Base-by-base conservation (phyloP, 2,113 vertebrate genomes). In the Tragulus kanchil region DNA sequence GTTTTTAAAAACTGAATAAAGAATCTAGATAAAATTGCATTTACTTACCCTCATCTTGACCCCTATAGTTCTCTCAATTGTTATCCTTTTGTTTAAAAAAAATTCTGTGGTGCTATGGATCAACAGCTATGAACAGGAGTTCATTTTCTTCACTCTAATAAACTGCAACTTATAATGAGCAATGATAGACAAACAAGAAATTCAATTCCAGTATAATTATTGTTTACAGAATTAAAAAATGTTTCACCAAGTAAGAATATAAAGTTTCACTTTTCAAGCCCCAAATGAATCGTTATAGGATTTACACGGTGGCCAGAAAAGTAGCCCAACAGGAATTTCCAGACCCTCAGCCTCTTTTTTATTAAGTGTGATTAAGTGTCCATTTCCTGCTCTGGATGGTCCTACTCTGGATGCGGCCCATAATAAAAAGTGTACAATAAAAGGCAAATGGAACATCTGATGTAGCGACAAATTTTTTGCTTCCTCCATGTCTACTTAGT, bases 201-300 rank as follows among this genome's bases (percentile, higher is more conserved):
- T 94, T 67, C 26, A 94, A 79, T 65, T 82, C 0, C 36, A 92
- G 59, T 36, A 42, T 83, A 48, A 94, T 56, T 7, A 26, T 56
- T 85, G 50, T 77, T 93, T 52, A 79, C 85, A 6, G 6, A 96
- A 78, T 81, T 92, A 93, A 96, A 78, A 89, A 1, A 10, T 8
- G 71, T 88, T 67, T 15, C 5, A 91, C 67, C 56, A 52, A 52
- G 10, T 94, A 97, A 92, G 42, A 97, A 86, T 62, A 94, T 61
- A 62, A 79, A 88, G 85, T 85, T 88, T 92, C 42, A 61, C 87
- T 90, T 97, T 90, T 69, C 61, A 93, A 69, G 64, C 4, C n/a
- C 12, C 92, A 73, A 88, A 95, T 83, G 56, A 97, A 62, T 89
- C 21, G 54, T 94, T 61, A 69, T 52, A 83, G 28, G 28, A 62